Evolutionary conservation across 2,797 vertebrate species (phyloP), one percentile per base, ranked within the genome.

Genomic region (Margarornis squamiger): DNA sequence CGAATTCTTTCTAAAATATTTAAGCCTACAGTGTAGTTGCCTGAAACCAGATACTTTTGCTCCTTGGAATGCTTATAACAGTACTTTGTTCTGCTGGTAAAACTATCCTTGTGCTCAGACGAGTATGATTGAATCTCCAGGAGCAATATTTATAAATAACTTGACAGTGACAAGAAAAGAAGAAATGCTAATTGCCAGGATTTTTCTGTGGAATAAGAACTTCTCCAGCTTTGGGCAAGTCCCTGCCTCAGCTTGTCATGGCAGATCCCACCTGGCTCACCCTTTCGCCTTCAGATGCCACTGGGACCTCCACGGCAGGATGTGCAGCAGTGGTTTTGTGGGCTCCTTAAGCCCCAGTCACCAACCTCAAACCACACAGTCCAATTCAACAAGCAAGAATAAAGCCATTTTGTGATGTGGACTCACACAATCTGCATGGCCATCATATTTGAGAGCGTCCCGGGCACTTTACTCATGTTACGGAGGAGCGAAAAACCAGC

Each of bases 1-100:
- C 1, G 4, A 95, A 94, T 62, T 48, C 90, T 95, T 96, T 74
- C 94, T 96, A 85, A 97, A 96, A 97, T 95, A 97, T 97, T 97
- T 91, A 95, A 96, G 86, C 80, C 91, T 90, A 88, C 59, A 79
- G 52, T 76, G 83, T 46, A 68, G 86, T 85, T 95, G 96, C 96
- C 94, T 94, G 90, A 94, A 96, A 96, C 76, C 80, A 92, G 90
- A 94, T 29, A 78, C 93, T 91, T 95, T 71, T 93, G 87, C 79
- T 84, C 26, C 66, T 46, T 72, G 72, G 75, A 90, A 93, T 86
- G 89, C 83, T 95, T 71, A 8, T 43, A 95, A 83, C 88, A 48
- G 30, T 78, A 55, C 73, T 96, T 93, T 95, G 92, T 93, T 95
- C 85, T 88, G 67, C 82, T 6, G 15, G 68, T 66, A 34, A 84